Evolutionary conservation across 2,797 vertebrate species (phyloP).

Genomic region (Dendrocincla tyrannina): DNA sequence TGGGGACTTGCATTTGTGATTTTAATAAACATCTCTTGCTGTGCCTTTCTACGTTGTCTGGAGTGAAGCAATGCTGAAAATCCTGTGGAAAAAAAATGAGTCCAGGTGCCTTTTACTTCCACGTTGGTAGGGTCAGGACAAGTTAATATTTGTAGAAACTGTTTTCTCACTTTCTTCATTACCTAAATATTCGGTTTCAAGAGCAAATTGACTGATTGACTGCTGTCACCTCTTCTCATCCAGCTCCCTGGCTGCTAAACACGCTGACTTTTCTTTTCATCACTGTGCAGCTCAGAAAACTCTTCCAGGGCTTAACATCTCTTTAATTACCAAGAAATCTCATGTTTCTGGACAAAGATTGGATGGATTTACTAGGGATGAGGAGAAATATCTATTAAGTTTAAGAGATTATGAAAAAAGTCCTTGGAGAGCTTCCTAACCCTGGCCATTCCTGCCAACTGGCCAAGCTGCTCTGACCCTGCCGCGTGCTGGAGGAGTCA

Average conservation of each 20-base stretch:
- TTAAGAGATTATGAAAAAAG: not conserved
- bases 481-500: not conserved
- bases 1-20: not conserved
- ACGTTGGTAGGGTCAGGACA: not conserved
- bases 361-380: not conserved
- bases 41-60: not conserved
- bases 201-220: not conserved
- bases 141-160: slow-evolving; percentile 10
- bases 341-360: not conserved
- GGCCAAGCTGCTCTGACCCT: not conserved
- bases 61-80: not conserved
- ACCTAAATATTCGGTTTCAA: not conserved
- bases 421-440: slow-evolving; percentile 15
- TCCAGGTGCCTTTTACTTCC: not conserved
- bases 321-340: slow-evolving; percentile 28
- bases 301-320: not conserved
- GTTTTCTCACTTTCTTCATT: not conserved
- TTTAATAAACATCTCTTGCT: slow-evolving; percentile 21
- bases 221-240: not conserved
- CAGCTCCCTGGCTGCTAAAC: not conserved
- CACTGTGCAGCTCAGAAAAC: not conserved
- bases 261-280: not conserved
- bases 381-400: slow-evolving; percentile 22
- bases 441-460: not conserved
- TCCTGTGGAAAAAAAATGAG: not conserved